Percentiles rank a stretch among this genome's conserved stretches.
Conservation (phyloP, 2,797 vertebrate genomes). For the Oceanodroma leucorhoa region DNA sequence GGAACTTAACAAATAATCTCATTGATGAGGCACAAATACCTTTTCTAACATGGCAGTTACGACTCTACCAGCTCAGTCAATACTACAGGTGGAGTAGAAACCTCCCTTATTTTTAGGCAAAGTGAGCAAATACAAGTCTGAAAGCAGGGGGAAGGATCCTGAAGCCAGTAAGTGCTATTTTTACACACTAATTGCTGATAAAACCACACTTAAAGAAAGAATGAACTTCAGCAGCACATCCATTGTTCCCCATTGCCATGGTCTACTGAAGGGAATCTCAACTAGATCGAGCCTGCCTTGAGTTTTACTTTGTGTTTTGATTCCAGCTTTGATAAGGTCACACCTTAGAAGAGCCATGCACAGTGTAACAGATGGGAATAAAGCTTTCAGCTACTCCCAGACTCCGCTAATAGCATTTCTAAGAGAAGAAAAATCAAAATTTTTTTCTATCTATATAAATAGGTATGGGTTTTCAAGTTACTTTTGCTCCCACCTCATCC, state of each 20-base stretch:
- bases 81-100: background rate
- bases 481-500: conserved; percentile 34
- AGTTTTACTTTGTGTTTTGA: conserved; percentile 72
- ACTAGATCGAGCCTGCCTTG: conserved; percentile 73
- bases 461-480: background rate
- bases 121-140: background rate
- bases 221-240: conserved; percentile 33
- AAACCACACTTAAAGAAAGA: conserved; percentile 14
- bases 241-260: conserved; percentile 62
- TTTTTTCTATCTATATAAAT: conserved; percentile 39
- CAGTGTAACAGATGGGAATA: conserved; percentile 68
- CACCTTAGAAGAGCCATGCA: conserved; percentile 73
- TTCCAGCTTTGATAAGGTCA: conserved; percentile 77
- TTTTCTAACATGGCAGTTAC: fast-evolving
- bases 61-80: background rate
- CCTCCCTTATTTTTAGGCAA: background rate
- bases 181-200: background rate
- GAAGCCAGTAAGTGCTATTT: background rate
- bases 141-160: background rate
- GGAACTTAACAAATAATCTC: background rate
- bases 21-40: background rate
- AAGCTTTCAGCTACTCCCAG: conserved; percentile 69
- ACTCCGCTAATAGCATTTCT: conserved; percentile 47
- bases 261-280: conserved; percentile 68
- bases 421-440: conserved; percentile 41